Evolutionary conservation across 2,113 vertebrate species (phyloP).

Genomic region (Cynopterus brachyotis): DNA sequence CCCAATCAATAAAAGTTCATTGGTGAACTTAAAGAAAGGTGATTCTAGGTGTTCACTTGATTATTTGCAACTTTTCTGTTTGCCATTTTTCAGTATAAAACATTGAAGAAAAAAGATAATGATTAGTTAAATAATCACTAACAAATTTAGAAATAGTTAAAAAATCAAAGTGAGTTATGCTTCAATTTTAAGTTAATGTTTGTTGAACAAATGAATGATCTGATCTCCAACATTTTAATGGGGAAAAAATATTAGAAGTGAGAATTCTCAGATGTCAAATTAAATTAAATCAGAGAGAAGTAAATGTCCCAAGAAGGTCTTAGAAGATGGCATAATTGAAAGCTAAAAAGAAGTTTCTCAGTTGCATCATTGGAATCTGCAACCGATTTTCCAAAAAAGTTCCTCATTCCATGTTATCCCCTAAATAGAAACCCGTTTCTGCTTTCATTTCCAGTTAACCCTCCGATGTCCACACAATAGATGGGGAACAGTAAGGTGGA

Average conservation of each 20-base stretch:
- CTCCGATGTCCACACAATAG: background rate
- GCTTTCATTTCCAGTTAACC: background rate
- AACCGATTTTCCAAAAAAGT: background rate
- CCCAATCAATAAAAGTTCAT: background rate
- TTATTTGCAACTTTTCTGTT: background rate
- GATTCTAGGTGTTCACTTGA: background rate
- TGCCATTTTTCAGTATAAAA: constrained; percentile 14
- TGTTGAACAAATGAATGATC: background rate
- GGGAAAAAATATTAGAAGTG: background rate
- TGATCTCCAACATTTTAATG: background rate
- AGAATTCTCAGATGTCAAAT: background rate
- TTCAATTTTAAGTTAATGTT: background rate
- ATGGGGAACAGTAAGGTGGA: background rate
- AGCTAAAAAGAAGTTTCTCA: background rate
- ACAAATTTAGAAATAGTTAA: background rate
- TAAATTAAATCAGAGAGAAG: background rate
- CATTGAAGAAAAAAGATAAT: background rate
- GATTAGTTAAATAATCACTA: background rate
- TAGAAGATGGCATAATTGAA: background rate
- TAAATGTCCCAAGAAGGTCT: background rate
- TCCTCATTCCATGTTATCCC: background rate
- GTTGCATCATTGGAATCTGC: background rate
- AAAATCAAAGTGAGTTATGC: background rate
- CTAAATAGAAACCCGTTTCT: background rate
- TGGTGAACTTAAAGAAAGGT: background rate